Percentiles rank a stretch among this genome's conserved stretches.
These are phyloP conservation scores for Athalia circularis DNA, from an alignment of 2,888 invertebrate genomes.

Conservation along the genomic window DNA sequence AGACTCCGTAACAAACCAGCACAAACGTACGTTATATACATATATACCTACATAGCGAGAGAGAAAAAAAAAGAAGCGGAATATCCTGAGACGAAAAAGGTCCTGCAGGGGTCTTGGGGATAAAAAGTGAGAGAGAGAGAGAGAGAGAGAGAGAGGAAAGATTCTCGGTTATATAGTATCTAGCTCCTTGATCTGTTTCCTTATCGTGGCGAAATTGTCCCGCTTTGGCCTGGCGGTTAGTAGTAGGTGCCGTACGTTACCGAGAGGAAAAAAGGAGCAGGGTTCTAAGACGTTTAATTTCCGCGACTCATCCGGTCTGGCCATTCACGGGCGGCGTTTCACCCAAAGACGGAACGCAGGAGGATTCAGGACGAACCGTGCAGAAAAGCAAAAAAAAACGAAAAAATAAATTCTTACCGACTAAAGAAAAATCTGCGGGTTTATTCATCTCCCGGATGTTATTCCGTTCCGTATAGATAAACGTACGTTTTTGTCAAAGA, in stretches of 20 bases:
- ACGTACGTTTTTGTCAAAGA: constrained; percentile 33
- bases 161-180: constrained; percentile 57
- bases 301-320: constrained; percentile 73
- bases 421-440: constrained; percentile 26
- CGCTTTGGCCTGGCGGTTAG: constrained; percentile 57
- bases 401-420: too few relatives aligned
- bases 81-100: neutral
- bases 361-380: constrained; percentile 6
- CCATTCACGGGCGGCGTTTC: constrained; percentile 67
- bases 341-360: constrained; percentile 55
- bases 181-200: constrained; percentile 69
- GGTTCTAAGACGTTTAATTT: constrained; percentile 72
- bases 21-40: too few relatives aligned
- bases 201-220: constrained; percentile 72
- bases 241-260: constrained; percentile 68
- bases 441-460: constrained; percentile 35
- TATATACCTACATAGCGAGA: too few relatives aligned
- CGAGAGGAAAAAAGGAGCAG: constrained; percentile 68
- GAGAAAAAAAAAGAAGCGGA: too few relatives aligned
- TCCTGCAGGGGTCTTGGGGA: neutral
- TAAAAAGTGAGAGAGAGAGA: neutral
- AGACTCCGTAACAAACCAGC: too few relatives aligned
- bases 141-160: neutral
- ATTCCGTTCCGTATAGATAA: constrained; percentile 15
- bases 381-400: neutral